phyloP scores from a whole-genome alignment of 2,113 vertebrate species.

The Gymnorhina tibicen region DNA sequence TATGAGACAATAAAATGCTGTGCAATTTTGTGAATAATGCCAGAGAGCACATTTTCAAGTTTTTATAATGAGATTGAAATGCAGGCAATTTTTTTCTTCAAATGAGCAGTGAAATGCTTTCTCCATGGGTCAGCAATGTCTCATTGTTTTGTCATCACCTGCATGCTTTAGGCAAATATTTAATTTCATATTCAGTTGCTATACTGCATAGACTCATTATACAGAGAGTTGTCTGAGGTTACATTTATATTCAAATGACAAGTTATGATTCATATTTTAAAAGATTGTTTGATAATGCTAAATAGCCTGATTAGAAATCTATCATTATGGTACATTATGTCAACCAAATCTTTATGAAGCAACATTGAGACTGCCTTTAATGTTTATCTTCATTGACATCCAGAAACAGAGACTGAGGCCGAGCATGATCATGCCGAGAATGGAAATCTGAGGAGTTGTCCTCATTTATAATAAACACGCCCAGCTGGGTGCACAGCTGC shows the following conservation, averaged over 20 bases:
- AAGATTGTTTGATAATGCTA: conserved; percentile 54
- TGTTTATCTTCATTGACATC: conserved; percentile 48
- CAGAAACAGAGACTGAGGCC: conserved; percentile 55
- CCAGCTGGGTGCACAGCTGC: conserved; percentile 77
- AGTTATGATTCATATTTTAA: conserved; percentile 53
- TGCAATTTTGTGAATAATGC: background rate
- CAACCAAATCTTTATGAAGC: conserved; percentile 37
- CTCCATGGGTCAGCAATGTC: background rate
- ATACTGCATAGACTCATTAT: background rate
- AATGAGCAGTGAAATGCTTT: background rate
- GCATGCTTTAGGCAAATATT: conserved; percentile 9
- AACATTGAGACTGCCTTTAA: conserved; percentile 38
- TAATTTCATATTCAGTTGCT: conserved; percentile 28
- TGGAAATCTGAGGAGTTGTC: conserved; percentile 68
- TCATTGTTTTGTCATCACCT: conserved; percentile 14
- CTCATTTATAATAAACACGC: conserved; percentile 69
- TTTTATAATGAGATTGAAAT: background rate
- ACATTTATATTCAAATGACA: conserved; percentile 57
- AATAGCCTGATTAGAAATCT: conserved; percentile 62
- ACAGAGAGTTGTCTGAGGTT: conserved; percentile 55
- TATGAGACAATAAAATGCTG: background rate
- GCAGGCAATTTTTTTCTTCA: background rate
- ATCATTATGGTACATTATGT: conserved; percentile 51
- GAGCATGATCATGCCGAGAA: conserved; percentile 61
- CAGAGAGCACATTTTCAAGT: background rate